Evolutionary conservation across 2,797 vertebrate genomes (phyloP), one percentile per base, ranked within the genome.

Genomic region (Lepidocolaptes lacrymiger): DNA sequence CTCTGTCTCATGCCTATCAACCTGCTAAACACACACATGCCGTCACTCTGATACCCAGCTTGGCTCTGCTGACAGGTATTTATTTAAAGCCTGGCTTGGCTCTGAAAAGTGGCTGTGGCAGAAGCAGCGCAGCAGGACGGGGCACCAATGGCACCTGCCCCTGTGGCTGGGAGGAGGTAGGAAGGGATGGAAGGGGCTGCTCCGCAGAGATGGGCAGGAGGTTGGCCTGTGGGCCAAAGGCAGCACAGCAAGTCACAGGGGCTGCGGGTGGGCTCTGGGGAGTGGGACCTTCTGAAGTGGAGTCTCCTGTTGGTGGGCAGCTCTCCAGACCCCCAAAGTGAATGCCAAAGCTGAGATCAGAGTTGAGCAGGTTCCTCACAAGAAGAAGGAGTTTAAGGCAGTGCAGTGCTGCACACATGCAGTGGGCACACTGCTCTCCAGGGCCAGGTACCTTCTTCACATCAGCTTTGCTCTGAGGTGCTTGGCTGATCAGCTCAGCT

Each of bases 381-480:
- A 34, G 46, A 14, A 62, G 64, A 34, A 55, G 55, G 62, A 15
- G 51, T 8, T 74, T 54, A 21, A 37, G 75, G 75, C 66, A 52
- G 66, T 2, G 2, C 4, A 0, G 16, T 72, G 68, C 68, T 4
- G 11, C 73, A 37, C 1, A 4, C 19, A 3, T 0, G 0, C 27
- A 44, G 62, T 4, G 9, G 20, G 22, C 67, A 56, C 36, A 1
- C 30, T 15, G 66, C 0, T 30, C 55, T 64, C 34, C 73, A 27
- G 56, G 73, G 54, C 36, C 51, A 23, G 44, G 27, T 7, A 8
- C 61, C 16, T 86, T 49, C 68, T 30, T 48, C 37, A 55, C 39
- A 88, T 48, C 73, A 52, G 1, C 68, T 76, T 62, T 26, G 10
- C 51, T 73, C 36, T 59, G 49, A 63, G 0, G 0, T 26, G 14